Evolutionary conservation across 2,797 vertebrate species (phyloP), one percentile per base, ranked within the genome.

Genomic region (Champsocephalus gunnari): DNA sequence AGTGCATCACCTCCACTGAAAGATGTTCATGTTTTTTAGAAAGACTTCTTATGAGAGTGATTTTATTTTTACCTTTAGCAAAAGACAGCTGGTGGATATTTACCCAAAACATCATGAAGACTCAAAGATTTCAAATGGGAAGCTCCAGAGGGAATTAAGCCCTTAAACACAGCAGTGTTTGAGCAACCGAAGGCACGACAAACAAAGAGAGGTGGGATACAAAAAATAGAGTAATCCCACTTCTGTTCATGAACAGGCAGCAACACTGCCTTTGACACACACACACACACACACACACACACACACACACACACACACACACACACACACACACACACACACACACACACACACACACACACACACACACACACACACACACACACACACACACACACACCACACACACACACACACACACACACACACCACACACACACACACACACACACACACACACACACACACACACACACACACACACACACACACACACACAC

Each of bases 71-170:
- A 62, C 61, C n/a, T 50, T 34, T 1, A 66, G 69, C 43, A 58
- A 44, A 57, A 57, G 47, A 63, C 16, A 58, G 73, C 61, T 65
- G 55, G 62, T 63, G 17, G 12, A 58, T 21, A 70, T 84, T 81
- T 55, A 71, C 24, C 5, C 11, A 64, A 66, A 80, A 43, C 5
- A 3, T 41, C 21, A 41, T 10, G 17, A 58, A 69, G 28, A 58
- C 47, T 70, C 24, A 1, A 38, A 38, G 12, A 66, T 55, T 72
- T 50, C 3, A 51, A 65, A 77, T 2, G 21, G 21, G 28, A 3
- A 43, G 6, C 24, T 45, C 50, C 47, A 12, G 16, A 66, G 38
- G 45, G 61, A 84, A 63, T 34, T 9, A 21, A 61, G 38, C 19
- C 4, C 7, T 19, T 57, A 49, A 28, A 53, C 28, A 66, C 11